phyloP scores from a whole-genome alignment of 2,797 vertebrate genomes.

The Sebastes goodei region DNA sequence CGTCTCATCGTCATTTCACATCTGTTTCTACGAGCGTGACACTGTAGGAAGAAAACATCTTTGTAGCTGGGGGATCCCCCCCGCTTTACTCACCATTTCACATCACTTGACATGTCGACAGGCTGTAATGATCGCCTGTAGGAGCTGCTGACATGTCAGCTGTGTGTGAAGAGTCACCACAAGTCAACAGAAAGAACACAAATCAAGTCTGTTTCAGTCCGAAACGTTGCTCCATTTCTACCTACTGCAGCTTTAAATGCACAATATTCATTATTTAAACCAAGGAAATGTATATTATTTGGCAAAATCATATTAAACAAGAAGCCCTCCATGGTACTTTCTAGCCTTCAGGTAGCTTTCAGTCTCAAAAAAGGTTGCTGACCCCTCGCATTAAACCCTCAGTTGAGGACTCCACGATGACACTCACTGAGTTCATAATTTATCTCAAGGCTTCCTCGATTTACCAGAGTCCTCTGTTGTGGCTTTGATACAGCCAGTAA shows the following conservation, averaged over 20 bases:
- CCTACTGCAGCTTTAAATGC: too few species aligned
- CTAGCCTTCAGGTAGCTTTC: too few species aligned
- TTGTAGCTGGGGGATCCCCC: background rate
- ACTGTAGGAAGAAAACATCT: background rate
- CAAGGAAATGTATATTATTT: too few species aligned
- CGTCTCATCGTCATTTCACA: background rate
- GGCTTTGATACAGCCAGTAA: background rate
- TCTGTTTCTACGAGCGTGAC: background rate
- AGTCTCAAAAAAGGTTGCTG: too few species aligned
- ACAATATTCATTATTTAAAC: too few species aligned
- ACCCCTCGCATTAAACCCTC: too few species aligned
- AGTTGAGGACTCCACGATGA: background rate
- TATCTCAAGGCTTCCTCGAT: background rate
- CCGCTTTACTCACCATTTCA: background rate
- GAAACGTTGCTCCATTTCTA: too few species aligned
- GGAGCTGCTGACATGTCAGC: background rate
- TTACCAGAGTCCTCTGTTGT: background rate
- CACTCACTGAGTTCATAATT: background rate
- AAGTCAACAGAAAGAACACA: background rate
- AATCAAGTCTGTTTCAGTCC: background rate
- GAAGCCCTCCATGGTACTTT: too few species aligned
- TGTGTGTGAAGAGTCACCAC: background rate
- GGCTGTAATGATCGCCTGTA: background rate
- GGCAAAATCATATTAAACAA: too few species aligned
- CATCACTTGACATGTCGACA: background rate